Evolutionary conservation across 2,113 vertebrate species (phyloP), one percentile per base, ranked within the genome.

Genomic region (Jaculus jaculus): DNA sequence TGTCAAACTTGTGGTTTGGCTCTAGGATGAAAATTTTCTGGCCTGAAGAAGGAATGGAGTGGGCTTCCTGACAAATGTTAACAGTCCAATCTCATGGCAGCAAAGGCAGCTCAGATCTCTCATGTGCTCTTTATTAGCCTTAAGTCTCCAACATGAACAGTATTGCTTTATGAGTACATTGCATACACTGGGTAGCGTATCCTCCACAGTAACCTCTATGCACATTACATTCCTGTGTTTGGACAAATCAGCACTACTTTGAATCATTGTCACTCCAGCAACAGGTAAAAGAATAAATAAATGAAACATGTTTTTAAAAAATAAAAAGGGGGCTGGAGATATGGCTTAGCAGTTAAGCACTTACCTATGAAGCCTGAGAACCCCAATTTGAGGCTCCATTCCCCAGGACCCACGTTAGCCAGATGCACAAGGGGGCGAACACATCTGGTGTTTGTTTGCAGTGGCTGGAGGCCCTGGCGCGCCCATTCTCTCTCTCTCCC

Each of bases 111-210:
- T 23, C 18, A 71, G 10, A 18, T 0, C 0, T 37, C 68, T 12
- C 9, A 32, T 8, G 9, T 17, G 13, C 28, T 84, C 17, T 71
- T 69, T 17, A 37, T 24, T 65, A 47, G 32, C 13, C 5, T 42
- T 51, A 5, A 32, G 3, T 90, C 16, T 21, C 73, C 20, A n/a
- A 66, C 21, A 54, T 84, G 39, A 80, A 81, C n/a, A 72, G 61
- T 30, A 11, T 42, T 8, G 21, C 42, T 24, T 91, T 20, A 66
- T 37, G 23, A 95, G 4, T 15, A n/a, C 7, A 28, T 0, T 1
- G 2, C 5, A 15, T 21, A 10, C 3, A 28, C 30, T 23, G 30
- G 60, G 16, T 2, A 13, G 26, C 2, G 11, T 8, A 30, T 34
- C 4, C 1, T 24, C 51, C 60, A 37, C 10, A 8, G 18, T 9